Evolutionary conservation across 2,888 invertebrate genomes (phyloP), one percentile per base, ranked within the genome.

Genomic region (Patella pellucida): DNA sequence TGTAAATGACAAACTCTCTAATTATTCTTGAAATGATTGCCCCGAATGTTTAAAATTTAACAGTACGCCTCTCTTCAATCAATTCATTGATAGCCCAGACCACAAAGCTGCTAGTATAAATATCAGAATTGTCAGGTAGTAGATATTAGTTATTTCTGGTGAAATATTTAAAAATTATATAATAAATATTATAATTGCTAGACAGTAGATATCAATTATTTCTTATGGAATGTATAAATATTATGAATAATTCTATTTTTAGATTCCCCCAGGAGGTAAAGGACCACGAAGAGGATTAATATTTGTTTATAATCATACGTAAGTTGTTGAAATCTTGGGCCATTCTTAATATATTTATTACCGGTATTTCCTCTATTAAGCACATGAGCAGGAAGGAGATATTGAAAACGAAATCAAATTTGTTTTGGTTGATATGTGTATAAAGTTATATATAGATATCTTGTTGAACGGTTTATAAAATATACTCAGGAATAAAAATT

Each of bases 241-340:
- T 62, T n/a, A 62, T 62, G 9, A 19, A 7, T 19, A 19, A 14
- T 72, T 71, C 31, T 23, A 5, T 79, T 83, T 2, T 9, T 77
- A 89, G 89, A 87, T 88, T 31, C 80, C 82, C 15, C 82, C 87
- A 41, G 89, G 89, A 9, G 82, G 77, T 7, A 85, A 85, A 68
- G 89, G 89, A 16, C 85, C 89, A 2, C 84, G 84, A 75, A 76
- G 85, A 74, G 90, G 89, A 15, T 78, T 90, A 52, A 83, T 90
- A 14, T 90, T 89, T 85, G 88, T 90, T 7, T 90, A 87, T 83
- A 87, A 85, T 78, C 83, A 79, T 75, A 15, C 74, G 41, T 23
- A 51, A 51, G 16, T 67, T n/a, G n/a, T 7, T 14, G 19, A 16
- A 16, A 27, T 69, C 27, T 23, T 74, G 52, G 15, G 12, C 11